Conservation (phyloP, 1,140 invertebrate species). For the Calephelis virginiensis region DNA sequence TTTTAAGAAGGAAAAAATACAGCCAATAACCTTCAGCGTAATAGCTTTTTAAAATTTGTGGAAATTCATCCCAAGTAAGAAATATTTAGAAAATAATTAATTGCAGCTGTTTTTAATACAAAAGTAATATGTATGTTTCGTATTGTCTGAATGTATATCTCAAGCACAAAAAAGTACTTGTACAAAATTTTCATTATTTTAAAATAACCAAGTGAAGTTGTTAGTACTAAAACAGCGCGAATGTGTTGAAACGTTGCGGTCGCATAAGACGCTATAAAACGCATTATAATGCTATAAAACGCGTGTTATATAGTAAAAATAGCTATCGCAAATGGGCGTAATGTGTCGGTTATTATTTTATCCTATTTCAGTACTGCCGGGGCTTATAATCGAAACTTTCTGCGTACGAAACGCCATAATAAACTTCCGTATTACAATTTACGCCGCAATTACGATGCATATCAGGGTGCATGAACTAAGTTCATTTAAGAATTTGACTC, state of each 20-base stretch:
- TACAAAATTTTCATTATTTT: background rate
- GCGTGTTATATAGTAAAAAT: constrained; percentile 16
- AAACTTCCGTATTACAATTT: constrained; percentile 48
- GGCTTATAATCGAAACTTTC: constrained; percentile 48
- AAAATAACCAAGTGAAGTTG: background rate
- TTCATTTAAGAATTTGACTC: constrained; percentile 12
- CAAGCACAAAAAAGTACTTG: no score
- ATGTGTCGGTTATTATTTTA: constrained; percentile 48
- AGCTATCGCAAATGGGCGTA: constrained; percentile 33
- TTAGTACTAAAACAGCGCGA: constrained; percentile 10
- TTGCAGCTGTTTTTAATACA: no score
- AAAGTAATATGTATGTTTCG: no score
- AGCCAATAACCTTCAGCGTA: no score
- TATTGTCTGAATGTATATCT: no score
- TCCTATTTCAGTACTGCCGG: constrained; percentile 44
- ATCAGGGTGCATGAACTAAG: constrained; percentile 25
- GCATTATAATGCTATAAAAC: constrained; percentile 16
- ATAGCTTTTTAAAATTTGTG: no score
- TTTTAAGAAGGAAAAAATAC: no score
- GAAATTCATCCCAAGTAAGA: no score
- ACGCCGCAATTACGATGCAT: constrained; percentile 42
- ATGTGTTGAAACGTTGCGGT: constrained; percentile 13
- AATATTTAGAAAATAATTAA: no score
- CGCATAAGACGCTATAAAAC: constrained; percentile 8
- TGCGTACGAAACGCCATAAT: constrained; percentile 49